phyloP scores from a whole-genome alignment of 2,797 vertebrate species.

The Paramormyrops hopkinsi region DNA sequence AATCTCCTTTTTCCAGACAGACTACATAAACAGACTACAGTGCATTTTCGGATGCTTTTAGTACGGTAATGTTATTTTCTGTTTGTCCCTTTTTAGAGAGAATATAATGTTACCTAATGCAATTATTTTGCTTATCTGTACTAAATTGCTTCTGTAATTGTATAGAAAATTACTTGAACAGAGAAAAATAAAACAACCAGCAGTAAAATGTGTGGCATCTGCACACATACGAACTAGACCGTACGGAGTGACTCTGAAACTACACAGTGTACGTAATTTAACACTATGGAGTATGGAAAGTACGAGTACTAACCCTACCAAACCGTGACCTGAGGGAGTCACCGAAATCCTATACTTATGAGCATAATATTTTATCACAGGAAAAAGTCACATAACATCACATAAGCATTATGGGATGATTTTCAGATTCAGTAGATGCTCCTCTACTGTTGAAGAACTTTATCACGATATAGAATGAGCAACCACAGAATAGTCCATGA shows the following conservation, averaged over 20 bases:
- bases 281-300: not conserved
- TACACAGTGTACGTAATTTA: not conserved
- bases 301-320: not conserved
- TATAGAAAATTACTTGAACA: not conserved
- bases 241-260: not conserved
- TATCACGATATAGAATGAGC: not conserved
- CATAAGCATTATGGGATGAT: not conserved
- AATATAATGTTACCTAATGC: not conserved
- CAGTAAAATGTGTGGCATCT: not conserved
- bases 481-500: not conserved
- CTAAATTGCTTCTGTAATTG: not conserved
- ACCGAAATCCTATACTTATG: not conserved
- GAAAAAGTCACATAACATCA: not conserved
- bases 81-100: not conserved
- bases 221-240: not conserved
- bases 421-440: not conserved
- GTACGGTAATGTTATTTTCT: not conserved
- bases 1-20: not conserved
- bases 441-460: not conserved
- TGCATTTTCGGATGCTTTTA: not conserved
- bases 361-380: not conserved
- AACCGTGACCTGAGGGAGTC: not conserved
- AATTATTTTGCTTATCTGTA: not conserved
- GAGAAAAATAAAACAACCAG: not conserved
- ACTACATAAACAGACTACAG: not conserved